Conservation (phyloP, 2,888 invertebrate species). For the Hoplodrina ambigua region DNA sequence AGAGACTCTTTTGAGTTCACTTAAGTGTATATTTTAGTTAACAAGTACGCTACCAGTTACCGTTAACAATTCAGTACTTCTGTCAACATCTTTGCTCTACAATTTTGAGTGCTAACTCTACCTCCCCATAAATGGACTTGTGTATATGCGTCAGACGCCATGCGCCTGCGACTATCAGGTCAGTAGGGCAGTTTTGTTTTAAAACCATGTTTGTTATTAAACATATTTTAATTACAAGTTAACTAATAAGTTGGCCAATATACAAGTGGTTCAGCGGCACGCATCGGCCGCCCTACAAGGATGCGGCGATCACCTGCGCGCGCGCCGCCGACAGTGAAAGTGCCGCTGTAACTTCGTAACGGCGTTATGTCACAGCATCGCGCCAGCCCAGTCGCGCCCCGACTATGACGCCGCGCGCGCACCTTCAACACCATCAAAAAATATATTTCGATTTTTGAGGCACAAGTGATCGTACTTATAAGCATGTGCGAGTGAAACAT, state of each 20-base stretch:
- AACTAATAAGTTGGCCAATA: constrained; percentile 56
- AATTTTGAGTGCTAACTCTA: background rate
- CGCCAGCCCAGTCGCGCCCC: constrained; percentile 75
- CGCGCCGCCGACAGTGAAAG: constrained; percentile 83
- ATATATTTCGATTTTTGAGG: constrained; percentile 27
- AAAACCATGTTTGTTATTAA: constrained; percentile 19
- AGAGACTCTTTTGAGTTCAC: too few species aligned
- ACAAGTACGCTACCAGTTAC: background rate
- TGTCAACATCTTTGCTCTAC: background rate
- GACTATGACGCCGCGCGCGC: constrained; percentile 86
- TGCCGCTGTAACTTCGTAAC: constrained; percentile 80
- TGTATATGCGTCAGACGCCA: constrained; percentile 5
- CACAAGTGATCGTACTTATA: constrained; percentile 47
- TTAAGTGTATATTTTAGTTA: too few species aligned
- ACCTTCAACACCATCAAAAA: constrained; percentile 46
- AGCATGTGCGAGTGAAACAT: constrained; percentile 78
- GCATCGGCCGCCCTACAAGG: constrained; percentile 73
- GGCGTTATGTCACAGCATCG: constrained; percentile 85
- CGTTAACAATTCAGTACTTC: background rate
- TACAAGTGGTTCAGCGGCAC: constrained; percentile 57
- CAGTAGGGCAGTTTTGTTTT: constrained; percentile 7
- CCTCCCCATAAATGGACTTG: background rate
- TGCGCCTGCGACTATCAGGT: constrained; percentile 4
- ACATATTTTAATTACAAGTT: constrained; percentile 46
- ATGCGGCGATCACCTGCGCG: constrained; percentile 69